These are phyloP conservation scores for Sepiola atlantica DNA, from an alignment of 2,888 invertebrate genomes.

Conservation along the genomic window DNA sequence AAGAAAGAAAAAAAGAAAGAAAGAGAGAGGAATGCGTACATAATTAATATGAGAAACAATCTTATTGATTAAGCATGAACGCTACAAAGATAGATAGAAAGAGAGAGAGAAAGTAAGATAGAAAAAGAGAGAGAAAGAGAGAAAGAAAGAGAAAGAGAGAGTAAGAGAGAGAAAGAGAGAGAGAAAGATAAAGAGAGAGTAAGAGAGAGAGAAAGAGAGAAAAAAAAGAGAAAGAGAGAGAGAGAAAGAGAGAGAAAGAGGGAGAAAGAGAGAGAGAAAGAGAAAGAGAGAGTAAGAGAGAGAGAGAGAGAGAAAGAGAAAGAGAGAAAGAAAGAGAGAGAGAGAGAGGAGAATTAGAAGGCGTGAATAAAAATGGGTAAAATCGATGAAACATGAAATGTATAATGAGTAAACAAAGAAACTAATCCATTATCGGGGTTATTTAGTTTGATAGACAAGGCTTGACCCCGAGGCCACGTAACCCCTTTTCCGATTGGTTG, in stretches of 20 bases:
- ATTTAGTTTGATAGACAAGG: not conserved
- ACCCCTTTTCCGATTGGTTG: too few species aligned
- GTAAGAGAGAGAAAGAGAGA: too few species aligned
- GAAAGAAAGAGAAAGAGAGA: too few species aligned
- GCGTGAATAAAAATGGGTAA: not conserved
- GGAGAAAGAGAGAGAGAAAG: not conserved
- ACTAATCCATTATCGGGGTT: not conserved
- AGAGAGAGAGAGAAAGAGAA: not conserved
- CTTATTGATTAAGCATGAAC: too few species aligned
- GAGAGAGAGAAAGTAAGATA: too few species aligned
- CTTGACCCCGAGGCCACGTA: not conserved
- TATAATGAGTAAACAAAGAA: not conserved
- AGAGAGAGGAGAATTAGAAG: not conserved
- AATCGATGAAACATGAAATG: not conserved
- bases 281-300: not conserved
- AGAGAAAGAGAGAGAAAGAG: not conserved
- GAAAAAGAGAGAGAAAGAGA: too few species aligned
- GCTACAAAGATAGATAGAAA: too few species aligned
- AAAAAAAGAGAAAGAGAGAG: not conserved
- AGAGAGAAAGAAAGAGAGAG: not conserved
- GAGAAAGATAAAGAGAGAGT: too few species aligned
- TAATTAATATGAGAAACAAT: too few species aligned
- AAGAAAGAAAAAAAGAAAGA: too few species aligned
- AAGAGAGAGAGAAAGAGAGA: too few species aligned
- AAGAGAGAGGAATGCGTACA: too few species aligned